phyloP scores from a whole-genome alignment of 2,888 invertebrate genomes.

The Drosophila histrio region DNA sequence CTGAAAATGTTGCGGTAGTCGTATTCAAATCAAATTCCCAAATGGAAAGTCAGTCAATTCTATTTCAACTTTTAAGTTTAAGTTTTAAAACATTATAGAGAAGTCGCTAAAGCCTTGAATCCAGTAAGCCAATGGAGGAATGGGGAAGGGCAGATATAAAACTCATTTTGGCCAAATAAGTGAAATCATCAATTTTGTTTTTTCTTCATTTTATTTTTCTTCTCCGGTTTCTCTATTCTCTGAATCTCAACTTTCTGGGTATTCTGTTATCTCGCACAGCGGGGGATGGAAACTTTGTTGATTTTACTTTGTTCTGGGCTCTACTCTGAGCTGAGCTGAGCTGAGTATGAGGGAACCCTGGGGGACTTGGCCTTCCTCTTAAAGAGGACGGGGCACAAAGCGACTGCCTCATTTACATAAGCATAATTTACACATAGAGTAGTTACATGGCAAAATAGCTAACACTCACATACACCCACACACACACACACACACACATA shows the following conservation, averaged over 20 bases:
- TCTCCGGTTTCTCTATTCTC: constrained; percentile 1
- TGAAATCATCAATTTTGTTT: constrained; percentile 75
- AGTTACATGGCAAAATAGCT: constrained; percentile 63
- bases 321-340: constrained; percentile 14
- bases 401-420: constrained; percentile 76
- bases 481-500: constrained; percentile 22
- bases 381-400: constrained; percentile 47
- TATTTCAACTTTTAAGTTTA: constrained; percentile 32
- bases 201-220: constrained; percentile 16
- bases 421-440: constrained; percentile 81
- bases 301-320: constrained; percentile 37
- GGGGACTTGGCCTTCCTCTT: constrained; percentile 37
- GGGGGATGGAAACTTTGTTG: constrained; percentile 68
- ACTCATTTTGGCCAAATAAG: constrained; percentile 68
- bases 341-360: constrained; percentile 21
- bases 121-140: constrained; percentile 11
- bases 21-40: too few species aligned
- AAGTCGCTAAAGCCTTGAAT: constrained; percentile 10
- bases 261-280: constrained; percentile 52
- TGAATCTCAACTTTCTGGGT: constrained; percentile 31
- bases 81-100: not conserved
- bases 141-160: constrained; percentile 50
- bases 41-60: not conserved
- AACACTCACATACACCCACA: constrained; percentile 29
- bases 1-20: constrained; percentile 9